Base-by-base conservation (phyloP, 2,888 invertebrate species). In the Pseudococcus longispinus region DNA sequence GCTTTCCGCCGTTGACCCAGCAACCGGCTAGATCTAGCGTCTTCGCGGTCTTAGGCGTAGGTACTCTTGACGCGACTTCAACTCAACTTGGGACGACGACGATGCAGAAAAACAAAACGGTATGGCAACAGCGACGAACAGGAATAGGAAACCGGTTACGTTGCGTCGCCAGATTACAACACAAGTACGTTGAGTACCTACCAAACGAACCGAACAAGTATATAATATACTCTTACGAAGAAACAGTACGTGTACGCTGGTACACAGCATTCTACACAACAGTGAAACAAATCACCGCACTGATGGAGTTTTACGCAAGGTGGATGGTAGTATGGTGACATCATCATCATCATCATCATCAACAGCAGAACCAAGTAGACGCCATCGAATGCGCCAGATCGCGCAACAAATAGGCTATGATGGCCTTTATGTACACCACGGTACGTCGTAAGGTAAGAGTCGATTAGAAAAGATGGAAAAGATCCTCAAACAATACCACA, bases 61-160 rank as follows among this genome's bases (percentile, higher is more conserved):
- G 60, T 23, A n/a, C 20, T 60, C 15, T 20, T 1, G 60, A 60
- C 20, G 20, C 60, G 44, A 46, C 44, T 37, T 37, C 44, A 46
- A 46, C 37, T 37, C 44, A 46, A 46, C 37, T 37, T 37, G 37
- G 37, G 44, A 46, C 51, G 51, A 51, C 51, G 51, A 51, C 51
- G 51, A 65, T 65, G 65, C 65, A 65, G 65, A 65, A 65, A 65
- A 65, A 65, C 65, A 65, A 74, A 74, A 74, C 74, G 74, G 74
- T 74, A 74, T 74, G 74, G 74, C 74, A 74, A 74, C 74, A 74
- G 74, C 74, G 74, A 74, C 74, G 74, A 74, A 74, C 74, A 74
- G 74, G 74, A 74, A 74, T 74, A 23, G 74, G 74, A 74, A 74
- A 74, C 74, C 74, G 74, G 74, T 74, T 74, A 37, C 74, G 74